Evolutionary conservation across 2,888 invertebrate species (phyloP), one percentile per base, ranked within the genome.

Genomic region (Spisula solida): DNA sequence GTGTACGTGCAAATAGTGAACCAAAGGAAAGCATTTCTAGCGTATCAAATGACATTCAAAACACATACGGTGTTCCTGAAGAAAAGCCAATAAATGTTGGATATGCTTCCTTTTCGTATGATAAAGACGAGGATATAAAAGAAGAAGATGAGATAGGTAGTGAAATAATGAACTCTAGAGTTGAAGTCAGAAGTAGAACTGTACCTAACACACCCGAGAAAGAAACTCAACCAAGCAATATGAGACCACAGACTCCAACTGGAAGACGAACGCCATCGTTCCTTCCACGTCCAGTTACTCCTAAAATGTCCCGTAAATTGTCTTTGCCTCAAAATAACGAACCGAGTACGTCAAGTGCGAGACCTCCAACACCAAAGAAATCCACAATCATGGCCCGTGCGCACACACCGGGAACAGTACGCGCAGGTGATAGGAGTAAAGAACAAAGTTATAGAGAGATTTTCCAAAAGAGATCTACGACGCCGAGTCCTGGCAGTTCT

Each of bases 361-460:
- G 91, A 70, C 95, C 92, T 41, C 93, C 92, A 31, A 93, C 91
- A 25, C 94, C 93, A 34, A 90, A 85, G 81, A 93, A 91, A 87
- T 90, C 91, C 41, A 92, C 88, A 41, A 91, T 94, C 18, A 89
- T 94, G 60, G 93, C 92, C n/a, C 92, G 92, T 78, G 88, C 94
- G 1, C 88, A 89, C 8, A 84, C 91, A 16, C 79, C 90, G 86
- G 55, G n/a, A 80, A 83, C 8, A 66, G 82, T 70, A 70, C 87
- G 83, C 31, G 55, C 87, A 56, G 79, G 82, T 25, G 91, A 89
- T 60, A 83, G 81, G 47, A 88, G 82, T 75, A 93, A 90, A 82
- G 92, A 90, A 60, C 92, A 91, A 85, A 92, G 94, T 16, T 95
- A 95, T 82, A 93, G 90, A 60, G 92, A 93, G 41, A 93, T 94